Base-by-base conservation (phyloP, 2,113 vertebrate genomes). In the Xenus cinereus region DNA sequence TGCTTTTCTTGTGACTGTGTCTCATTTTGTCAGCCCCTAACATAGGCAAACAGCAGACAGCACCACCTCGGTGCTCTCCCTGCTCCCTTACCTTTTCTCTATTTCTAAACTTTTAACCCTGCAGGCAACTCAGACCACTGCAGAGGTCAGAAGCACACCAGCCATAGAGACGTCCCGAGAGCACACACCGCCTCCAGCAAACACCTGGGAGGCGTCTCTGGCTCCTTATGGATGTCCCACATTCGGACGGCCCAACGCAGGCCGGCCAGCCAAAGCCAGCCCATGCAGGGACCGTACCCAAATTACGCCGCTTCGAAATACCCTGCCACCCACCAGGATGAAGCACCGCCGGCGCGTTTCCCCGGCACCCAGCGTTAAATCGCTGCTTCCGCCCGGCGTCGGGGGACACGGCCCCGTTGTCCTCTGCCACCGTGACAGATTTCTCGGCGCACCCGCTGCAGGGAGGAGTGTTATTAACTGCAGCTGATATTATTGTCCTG, bases 311-410 rank as follows among this genome's bases (percentile, higher is more conserved):
- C 43, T 60, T 43, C 3, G 9, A 26, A 69, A 56, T 15, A 23
- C 30, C 37, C 75, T 46, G 86, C 89, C 87, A 88, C 89, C 83
- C 89, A 86, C 53, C 39, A 35, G 83, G 75, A 54, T 16, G 62
- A 56, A 30, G 53, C 63, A 35, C 51, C 4, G 6, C 23, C 3
- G 4, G 56, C 2, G 1, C 2, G 0, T 23, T 71, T 57, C 57
- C 75, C 35, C 26, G 75, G 76, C 1, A 0, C 24, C 81, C 39
- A 35, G 69, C 0, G 1, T 27, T 39, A 50, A 50, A 28, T 35
- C 7, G 8, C 22, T 26, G 66, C 75, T 87, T 27, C 66, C 0
- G 0, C 54, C 45, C 72, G 12, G 64, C 0, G 0, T 1, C 33
- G 41, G 59, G 35, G 33, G 68, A 60, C 39, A 18, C 0, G 0